A percentile compares a stretch with the other conserved stretches of the same genome.
phyloP scores from a whole-genome alignment of 2,113 vertebrate genomes.

The Cryptotis parvus region DNA sequence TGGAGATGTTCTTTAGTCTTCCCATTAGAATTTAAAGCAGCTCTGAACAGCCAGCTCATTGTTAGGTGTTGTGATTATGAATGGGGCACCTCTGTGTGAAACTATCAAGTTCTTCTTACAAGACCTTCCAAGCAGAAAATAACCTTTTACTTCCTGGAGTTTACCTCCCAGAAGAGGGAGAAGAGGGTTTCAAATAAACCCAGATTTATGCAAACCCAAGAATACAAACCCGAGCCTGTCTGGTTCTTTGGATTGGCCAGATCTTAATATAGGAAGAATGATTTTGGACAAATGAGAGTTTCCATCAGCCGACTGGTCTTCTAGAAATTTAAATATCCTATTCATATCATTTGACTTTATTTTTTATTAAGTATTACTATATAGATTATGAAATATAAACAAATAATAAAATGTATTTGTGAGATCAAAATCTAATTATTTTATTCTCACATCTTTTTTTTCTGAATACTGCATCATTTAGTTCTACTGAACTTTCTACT shows the following conservation, averaged over 20 bases:
- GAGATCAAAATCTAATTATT: neutral
- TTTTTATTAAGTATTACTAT: neutral
- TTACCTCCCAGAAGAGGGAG: slow-evolving; percentile 60
- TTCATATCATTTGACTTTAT: neutral
- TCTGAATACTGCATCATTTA: neutral
- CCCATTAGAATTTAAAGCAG: slow-evolving; percentile 74
- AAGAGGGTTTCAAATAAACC: slow-evolving; percentile 44
- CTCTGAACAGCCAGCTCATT: slow-evolving; percentile 70
- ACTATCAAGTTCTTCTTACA: slow-evolving; percentile 71
- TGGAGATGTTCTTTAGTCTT: slow-evolving; percentile 67
- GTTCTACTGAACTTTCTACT: neutral
- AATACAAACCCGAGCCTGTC: slow-evolving; percentile 20
- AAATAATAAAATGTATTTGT: neutral
- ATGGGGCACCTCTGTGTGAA: slow-evolving; percentile 76
- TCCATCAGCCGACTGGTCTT: neutral
- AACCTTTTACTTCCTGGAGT: slow-evolving; percentile 73
- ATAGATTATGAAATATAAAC: neutral
- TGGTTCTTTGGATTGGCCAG: neutral
- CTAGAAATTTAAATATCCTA: slow-evolving; percentile 4
- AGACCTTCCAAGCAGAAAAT: slow-evolving; percentile 78
- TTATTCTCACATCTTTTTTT: neutral
- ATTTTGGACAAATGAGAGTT: neutral
- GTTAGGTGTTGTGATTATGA: slow-evolving; percentile 71
- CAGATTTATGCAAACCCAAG: slow-evolving; percentile 53
- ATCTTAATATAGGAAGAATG: neutral